Conservation (phyloP, 2,888 invertebrate genomes). For the Pseudococcus jackbeardsleyi region DNA sequence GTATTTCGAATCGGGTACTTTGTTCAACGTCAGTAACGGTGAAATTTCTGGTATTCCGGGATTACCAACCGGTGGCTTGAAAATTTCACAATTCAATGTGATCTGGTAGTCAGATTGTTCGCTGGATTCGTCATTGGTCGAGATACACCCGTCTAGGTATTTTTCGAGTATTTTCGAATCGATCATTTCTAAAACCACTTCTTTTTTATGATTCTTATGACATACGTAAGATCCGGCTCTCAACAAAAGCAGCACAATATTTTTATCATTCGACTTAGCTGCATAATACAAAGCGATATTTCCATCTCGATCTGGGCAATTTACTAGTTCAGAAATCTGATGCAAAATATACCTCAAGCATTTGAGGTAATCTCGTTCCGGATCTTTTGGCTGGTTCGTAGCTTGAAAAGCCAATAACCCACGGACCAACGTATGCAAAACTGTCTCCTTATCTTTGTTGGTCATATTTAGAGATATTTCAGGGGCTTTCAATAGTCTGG, state of each 20-base stretch:
- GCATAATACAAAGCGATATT: constrained; percentile 84
- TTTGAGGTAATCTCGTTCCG: no score
- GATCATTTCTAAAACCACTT: constrained; percentile 81
- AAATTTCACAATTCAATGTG: constrained; percentile 79
- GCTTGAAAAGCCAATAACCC: no score
- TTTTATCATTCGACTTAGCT: constrained; percentile 77
- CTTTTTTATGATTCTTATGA: constrained; percentile 75
- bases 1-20: constrained; percentile 77
- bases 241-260: constrained; percentile 77
- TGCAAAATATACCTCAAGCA: no score
- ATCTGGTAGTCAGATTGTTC: constrained; percentile 81
- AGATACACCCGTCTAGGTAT: constrained; percentile 82
- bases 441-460: no score
- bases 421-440: no score
- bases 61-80: constrained; percentile 71
- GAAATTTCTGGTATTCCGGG: constrained; percentile 76
- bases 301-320: constrained; percentile 76
- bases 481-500: no score
- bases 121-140: constrained; percentile 77
- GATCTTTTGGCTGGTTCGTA: no score
- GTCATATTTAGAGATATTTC: no score
- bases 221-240: constrained; percentile 82
- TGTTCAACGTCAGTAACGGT: constrained; percentile 80
- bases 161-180: constrained; percentile 78
- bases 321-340: constrained; percentile 70